Percentiles rank a stretch among this genome's conserved stretches.
Conservation (phyloP, 2,797 vertebrate genomes). For the Enteromius fasciolatus region DNA sequence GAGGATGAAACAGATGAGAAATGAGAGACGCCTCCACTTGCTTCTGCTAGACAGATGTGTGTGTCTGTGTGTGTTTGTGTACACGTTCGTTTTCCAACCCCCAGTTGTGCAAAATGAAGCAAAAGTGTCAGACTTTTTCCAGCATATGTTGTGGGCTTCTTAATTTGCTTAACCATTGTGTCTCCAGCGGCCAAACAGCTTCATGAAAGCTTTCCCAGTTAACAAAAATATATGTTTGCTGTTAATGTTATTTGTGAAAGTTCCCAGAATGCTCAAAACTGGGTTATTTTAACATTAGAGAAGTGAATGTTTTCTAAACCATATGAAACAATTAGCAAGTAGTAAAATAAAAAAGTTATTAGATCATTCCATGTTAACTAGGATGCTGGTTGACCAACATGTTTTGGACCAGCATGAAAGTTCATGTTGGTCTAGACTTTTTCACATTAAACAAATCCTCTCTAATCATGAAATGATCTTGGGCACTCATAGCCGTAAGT, state of each 20-base stretch:
- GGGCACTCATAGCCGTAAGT: neutral
- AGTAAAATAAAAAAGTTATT: neutral
- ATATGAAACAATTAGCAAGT: neutral
- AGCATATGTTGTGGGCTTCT: neutral
- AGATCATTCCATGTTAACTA: neutral
- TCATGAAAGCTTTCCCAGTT: neutral
- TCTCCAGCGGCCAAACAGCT: neutral
- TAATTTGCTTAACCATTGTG: neutral
- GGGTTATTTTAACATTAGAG: neutral
- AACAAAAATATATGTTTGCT: neutral
- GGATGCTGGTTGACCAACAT: neutral
- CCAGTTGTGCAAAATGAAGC: neutral
- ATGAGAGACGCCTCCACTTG: conserved; percentile 27
- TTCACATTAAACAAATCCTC: neutral
- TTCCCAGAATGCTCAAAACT: neutral
- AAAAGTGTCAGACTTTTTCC: conserved; percentile 5
- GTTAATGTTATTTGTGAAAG: neutral
- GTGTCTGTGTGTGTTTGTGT: conserved; percentile 2
- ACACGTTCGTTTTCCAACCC: neutral
- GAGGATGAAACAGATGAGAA: conserved; percentile 37
- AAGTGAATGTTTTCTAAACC: neutral
- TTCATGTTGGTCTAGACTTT: neutral
- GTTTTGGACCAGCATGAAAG: neutral
- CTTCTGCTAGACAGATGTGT: conserved; percentile 18
- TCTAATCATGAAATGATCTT: conserved; percentile 13